Evolutionary conservation across 2,113 vertebrate species (phyloP).

Genomic region (human): GRCh38 chr5:144306501-144307000

Average conservation of each 20-base stretch:
- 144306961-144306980: conserved; percentile 23
- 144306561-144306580: neutral
- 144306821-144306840: conserved; percentile 21
- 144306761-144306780: neutral
- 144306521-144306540: neutral
- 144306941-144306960: neutral
- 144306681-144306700: neutral
- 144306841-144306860: neutral
- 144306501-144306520: neutral
- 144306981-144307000: neutral
- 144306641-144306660: neutral
- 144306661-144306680: neutral
- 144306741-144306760: neutral
- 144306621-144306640: neutral
- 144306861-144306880: neutral
- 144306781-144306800: neutral
- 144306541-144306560: neutral
- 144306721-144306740: neutral
- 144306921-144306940: neutral
- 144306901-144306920: conserved; percentile 33
- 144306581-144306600: neutral
- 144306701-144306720: neutral
- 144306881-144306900: conserved; percentile 11
- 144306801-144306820: neutral
- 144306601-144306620: neutral